phyloP scores from a whole-genome alignment of 2,888 invertebrate species.

The Luperina testacea region DNA sequence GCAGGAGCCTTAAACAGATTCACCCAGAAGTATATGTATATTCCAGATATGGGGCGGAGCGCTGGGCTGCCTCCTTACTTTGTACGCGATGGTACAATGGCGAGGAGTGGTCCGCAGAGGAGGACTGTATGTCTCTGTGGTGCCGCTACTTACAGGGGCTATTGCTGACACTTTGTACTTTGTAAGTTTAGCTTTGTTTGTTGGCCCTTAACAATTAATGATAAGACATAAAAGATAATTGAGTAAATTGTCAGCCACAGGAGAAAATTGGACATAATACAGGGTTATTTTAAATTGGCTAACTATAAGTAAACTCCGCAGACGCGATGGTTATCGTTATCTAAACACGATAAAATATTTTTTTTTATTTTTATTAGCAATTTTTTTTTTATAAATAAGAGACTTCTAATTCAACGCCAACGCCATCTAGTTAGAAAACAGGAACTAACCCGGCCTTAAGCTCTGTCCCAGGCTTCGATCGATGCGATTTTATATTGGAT shows the following conservation, averaged over 20 bases:
- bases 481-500: background rate
- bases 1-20: background rate
- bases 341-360: background rate
- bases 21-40: background rate
- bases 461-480: background rate
- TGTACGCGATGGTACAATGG: slow-evolving; percentile 81
- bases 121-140: slow-evolving; percentile 70
- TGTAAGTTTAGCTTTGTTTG: slow-evolving; percentile 72
- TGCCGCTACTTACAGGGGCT: slow-evolving; percentile 77
- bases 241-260: background rate
- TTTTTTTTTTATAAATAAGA: background rate
- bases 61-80: slow-evolving; percentile 72
- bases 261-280: background rate
- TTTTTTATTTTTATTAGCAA: background rate
- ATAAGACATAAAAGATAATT: background rate
- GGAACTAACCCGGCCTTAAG: background rate
- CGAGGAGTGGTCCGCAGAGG: slow-evolving; percentile 80
- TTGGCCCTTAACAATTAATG: background rate
- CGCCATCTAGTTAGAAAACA: background rate
- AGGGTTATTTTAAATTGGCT: background rate
- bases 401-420: background rate
- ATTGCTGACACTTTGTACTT: slow-evolving; percentile 82
- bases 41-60: slow-evolving; percentile 82
- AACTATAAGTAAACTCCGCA: background rate
- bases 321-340: background rate